Percentiles rank a stretch among this genome's conserved stretches.
Conservation (phyloP, 2,797 vertebrate genomes). For the Cryptoblepharus egeriae region DNA sequence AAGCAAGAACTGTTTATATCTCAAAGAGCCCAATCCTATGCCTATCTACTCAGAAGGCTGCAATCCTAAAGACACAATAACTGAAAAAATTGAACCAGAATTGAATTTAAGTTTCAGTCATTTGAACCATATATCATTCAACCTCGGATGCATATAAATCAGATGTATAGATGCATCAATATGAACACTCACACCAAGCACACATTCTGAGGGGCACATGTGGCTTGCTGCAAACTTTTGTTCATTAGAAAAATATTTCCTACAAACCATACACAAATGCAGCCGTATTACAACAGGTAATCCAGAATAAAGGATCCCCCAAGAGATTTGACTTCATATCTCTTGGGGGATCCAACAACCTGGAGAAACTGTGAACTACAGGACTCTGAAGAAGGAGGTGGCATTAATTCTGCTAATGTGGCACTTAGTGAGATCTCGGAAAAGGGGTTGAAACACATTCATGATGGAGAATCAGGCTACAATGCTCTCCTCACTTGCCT, state of each 20-base stretch:
- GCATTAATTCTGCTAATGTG: background rate
- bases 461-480: background rate
- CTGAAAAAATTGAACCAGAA: no score
- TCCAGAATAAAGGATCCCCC: no score
- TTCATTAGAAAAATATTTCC: background rate
- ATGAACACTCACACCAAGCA: background rate
- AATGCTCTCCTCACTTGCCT: no score
- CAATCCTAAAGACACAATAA: no score
- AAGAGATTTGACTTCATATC: background rate
- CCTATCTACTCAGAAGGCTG: no score
- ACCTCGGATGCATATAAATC: no score
- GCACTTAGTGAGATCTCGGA: background rate
- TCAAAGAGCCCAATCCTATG: no score
- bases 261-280: background rate
- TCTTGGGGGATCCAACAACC: no score
- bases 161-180: no score
- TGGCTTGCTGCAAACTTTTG: background rate
- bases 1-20: no score
- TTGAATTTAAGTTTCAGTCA: no score
- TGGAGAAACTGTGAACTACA: background rate
- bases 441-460: background rate
- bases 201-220: background rate
- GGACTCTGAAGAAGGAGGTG: background rate
- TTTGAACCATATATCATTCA: no score
- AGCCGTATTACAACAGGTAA: background rate